These are phyloP conservation scores for Saiga tatarica DNA, from an alignment of 2,113 vertebrate species.

Conservation along the genomic window DNA sequence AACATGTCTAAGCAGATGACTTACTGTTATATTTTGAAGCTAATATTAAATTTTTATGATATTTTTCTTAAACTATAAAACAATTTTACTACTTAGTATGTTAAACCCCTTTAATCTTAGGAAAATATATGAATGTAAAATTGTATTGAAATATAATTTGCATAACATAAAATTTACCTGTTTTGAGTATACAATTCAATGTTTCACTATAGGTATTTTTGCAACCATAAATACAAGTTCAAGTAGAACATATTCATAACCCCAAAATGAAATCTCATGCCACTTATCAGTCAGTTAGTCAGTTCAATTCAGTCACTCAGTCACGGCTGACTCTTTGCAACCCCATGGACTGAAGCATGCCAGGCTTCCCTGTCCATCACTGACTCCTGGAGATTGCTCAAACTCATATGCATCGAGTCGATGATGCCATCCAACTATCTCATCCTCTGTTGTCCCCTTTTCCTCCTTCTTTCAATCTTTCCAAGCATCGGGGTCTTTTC, in stretches of 20 bases:
- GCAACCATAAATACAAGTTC: background rate
- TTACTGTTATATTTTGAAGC: background rate
- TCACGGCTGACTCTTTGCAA: background rate
- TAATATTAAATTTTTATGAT: slow-evolving; percentile 3
- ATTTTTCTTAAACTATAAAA: slow-evolving; percentile 3
- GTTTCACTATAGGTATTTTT: background rate
- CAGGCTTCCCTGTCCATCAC: background rate
- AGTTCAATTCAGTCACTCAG: background rate
- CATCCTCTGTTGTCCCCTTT: rapidly evolving
- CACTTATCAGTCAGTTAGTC: background rate
- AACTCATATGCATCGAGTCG: background rate
- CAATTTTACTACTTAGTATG: background rate
- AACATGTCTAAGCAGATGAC: background rate
- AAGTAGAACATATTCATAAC: background rate
- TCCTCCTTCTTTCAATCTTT: background rate
- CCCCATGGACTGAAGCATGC: background rate
- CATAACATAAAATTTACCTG: background rate
- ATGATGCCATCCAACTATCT: background rate
- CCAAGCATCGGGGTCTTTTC: background rate
- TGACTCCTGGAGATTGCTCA: background rate
- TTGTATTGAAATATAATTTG: slow-evolving; percentile 5
- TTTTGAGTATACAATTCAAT: background rate
- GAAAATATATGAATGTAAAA: background rate
- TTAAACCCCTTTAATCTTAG: background rate
- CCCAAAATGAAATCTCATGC: rapidly evolving